Evolutionary conservation across 2,113 vertebrate species (phyloP), one percentile per base, ranked within the genome.

Genomic region (Nycticorax nycticorax): DNA sequence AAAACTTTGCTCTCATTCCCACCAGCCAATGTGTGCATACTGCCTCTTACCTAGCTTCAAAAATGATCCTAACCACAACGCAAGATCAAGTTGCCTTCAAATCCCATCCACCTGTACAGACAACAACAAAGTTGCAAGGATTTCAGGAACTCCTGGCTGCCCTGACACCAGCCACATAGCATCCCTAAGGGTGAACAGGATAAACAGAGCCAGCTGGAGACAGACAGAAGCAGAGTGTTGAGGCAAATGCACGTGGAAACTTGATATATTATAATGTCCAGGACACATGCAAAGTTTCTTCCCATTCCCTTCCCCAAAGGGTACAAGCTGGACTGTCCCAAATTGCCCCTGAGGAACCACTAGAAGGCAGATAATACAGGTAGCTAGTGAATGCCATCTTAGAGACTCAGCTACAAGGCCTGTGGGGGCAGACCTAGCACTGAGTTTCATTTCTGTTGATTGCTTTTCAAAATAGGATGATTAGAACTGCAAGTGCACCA

Each of bases 131-230:
- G 20, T 4, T 27, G 23, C 14, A 52, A 76, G 68, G 48, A 41
- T 66, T 64, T 60, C 33, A 24, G 27, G 55, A 89, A 43, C n/a
- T 41, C 41, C 48, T 1, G 6, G 7, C 37, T 72, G 45, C 20
- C 19, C 67, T 88, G 52, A 55, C 28, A 59, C 14, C 21, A 76
- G 28, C 6, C 3, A 0, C 2, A 0, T 45, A 75, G 78, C 45
- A 43, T n/a, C 23, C 9, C 3, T 50, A 48, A 35, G 37, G 47
- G 17, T 37, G 23, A 86, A 60, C 0, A 0, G 41, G 19, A 67
- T 23, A 33, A 83, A 64, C 9, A 71, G 45, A 52, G 14, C 75
- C 57, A 71, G 30, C 27, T 8, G 21, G 48, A 63, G n/a, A 39
- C 48, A 75, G 6, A 39, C 20, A 92, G 50, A 69, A 69, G 35